Percentiles rank a stretch among this genome's conserved stretches.
phyloP scores from a whole-genome alignment of 1,140 invertebrate genomes.

The Pachyrhynchus sulphureomaculatus region DNA sequence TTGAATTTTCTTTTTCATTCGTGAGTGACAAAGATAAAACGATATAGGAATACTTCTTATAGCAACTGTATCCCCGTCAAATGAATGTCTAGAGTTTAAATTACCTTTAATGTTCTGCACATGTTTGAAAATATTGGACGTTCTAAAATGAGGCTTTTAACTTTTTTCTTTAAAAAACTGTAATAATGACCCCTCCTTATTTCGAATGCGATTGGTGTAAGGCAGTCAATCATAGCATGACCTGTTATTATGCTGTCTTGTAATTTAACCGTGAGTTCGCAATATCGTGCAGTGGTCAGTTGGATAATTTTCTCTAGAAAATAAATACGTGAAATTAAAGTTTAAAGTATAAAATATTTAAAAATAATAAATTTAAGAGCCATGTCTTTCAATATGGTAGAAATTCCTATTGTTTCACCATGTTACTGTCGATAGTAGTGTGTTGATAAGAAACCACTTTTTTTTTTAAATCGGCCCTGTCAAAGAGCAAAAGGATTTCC shows the following conservation, averaged over 20 bases:
- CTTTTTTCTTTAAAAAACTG: slow-evolving; percentile 20
- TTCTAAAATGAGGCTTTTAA: too few species aligned
- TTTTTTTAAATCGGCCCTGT: too few species aligned
- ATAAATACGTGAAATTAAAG: slow-evolving; percentile 9
- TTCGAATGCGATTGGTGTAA: slow-evolving; percentile 36
- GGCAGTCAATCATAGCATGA: slow-evolving; percentile 24
- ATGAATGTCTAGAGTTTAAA: not conserved
- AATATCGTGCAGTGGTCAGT: slow-evolving; percentile 22
- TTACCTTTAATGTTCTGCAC: not conserved
- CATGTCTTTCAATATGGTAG: too few species aligned
- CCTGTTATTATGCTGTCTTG: slow-evolving; percentile 28
- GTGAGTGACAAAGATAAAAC: too few species aligned
- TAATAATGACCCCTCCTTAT: slow-evolving; percentile 37
- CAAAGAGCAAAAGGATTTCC: too few species aligned
- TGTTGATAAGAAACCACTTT: too few species aligned
- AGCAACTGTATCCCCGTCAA: too few species aligned
- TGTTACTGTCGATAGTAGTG: too few species aligned
- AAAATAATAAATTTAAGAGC: too few species aligned
- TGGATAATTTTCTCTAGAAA: slow-evolving; percentile 11
- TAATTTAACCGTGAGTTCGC: slow-evolving; percentile 23
- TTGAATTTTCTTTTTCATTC: too few species aligned
- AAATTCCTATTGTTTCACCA: too few species aligned
- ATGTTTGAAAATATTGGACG: not conserved
- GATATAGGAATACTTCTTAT: too few species aligned
- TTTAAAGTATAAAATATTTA: slow-evolving; percentile 10